Conservation (phyloP, 35 echinoderm and acorn worm species). For the Anneissia japonica region DNA sequence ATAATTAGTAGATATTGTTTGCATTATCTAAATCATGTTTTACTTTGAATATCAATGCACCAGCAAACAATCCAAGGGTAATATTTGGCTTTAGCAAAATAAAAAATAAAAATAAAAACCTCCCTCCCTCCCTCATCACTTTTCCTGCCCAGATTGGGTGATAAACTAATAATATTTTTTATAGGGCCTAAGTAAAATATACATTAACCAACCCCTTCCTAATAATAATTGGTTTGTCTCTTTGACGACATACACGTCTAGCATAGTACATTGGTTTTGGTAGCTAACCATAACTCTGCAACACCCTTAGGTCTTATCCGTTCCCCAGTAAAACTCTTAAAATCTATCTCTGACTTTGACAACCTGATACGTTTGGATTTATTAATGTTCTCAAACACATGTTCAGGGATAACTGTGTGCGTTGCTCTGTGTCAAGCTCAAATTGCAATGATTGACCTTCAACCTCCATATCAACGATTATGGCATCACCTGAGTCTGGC, state of each 20-base stretch:
- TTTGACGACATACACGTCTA: conserved; percentile 33
- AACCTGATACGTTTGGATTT: conserved; percentile 20
- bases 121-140: no score
- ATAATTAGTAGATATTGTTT: no score
- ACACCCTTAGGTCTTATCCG: conserved; percentile 24
- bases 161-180: no score
- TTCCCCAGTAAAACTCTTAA: conserved; percentile 37
- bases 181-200: no score
- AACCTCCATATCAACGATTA: neutral
- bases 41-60: no score
- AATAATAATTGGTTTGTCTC: conserved; percentile 28
- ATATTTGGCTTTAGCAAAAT: no score
- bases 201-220: conserved; percentile 27
- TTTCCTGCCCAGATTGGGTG: no score
- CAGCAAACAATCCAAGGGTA: no score
- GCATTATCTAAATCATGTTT: no score
- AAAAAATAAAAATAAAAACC: no score
- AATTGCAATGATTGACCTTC: neutral
- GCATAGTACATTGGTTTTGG: neutral
- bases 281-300: conserved; percentile 23
- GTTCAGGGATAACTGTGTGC: conserved; percentile 10
- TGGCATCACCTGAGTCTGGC: no score
- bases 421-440: conserved; percentile 11
- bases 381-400: conserved; percentile 1
- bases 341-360: conserved; percentile 14